Evolutionary conservation across 2,888 invertebrate genomes (phyloP), one percentile per base, ranked within the genome.

Genomic region (Lasioglossum villosulum): DNA sequence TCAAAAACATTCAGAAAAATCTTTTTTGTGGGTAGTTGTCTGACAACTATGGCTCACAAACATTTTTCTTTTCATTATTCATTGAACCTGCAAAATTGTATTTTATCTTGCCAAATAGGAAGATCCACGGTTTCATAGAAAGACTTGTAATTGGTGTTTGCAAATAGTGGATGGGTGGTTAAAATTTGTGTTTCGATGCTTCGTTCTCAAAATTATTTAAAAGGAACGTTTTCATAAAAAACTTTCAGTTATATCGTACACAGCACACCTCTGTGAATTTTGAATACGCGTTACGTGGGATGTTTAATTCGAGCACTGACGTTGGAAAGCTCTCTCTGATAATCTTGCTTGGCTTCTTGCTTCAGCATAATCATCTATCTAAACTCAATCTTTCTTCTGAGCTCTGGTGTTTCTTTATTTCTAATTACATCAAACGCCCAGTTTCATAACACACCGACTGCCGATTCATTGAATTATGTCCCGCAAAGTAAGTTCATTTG

Each of bases 311-410:
- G 10, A 52, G 10, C 23, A n/a, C 23, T 2, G 52, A n/a, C 23
- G 52, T n/a, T 56, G 4, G 56, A 56, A 56, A n/a, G 56, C 56
- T 4, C 56, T n/a, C 12, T 56, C 12, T 12, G 12, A 56, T 1
- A 12, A 56, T 56, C 56, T 56, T n/a, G 56, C 56, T 56, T 56
- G 56, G 56, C 56, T n/a, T 56, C 56, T 56, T 56, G n/a, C n/a
- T n/a, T n/a, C 56, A 4, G n/a, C n/a, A n/a, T 56, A 56, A n/a
- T 56, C n/a, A n/a, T 56, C 56, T 56, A 4, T 56, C 56, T n/a
- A 4, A 56, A 56, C 56, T 56, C 56, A 56, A 12, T n/a, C 56
- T 56, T n/a, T 56, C 56, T n/a, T n/a, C 12, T n/a, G n/a, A n/a
- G n/a, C 56, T n/a, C 56, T n/a, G n/a, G 8, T 8, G 56, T 56